Base-by-base conservation (phyloP, 2,888 invertebrate genomes). In the Brassicogethes aeneus region DNA sequence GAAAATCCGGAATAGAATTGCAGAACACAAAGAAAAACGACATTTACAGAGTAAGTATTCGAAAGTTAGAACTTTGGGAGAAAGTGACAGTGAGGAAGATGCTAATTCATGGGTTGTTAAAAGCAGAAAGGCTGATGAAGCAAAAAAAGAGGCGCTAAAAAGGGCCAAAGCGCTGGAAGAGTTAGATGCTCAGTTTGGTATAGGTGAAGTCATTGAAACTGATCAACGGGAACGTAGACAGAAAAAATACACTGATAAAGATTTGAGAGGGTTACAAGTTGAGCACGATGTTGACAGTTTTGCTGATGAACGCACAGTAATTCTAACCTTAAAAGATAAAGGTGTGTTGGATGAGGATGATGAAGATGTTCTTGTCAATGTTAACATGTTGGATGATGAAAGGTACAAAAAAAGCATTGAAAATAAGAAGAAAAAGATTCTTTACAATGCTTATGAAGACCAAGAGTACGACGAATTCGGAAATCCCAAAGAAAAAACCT, bases 141-240 rank as follows among this genome's bases (percentile, higher is more conserved):
- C 90, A 54, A 91, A 85, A 56, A 79, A 79, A 47, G 83, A 86
- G 55, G 96, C 96, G 0, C 86, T 83, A 13, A 85, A 86, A 67
- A 74, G 87, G 66, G 96, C 93, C 15, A 92, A 91, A 64, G 77
- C 89, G 73, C 67, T 97, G 59, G 92, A 95, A 68, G 93, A 96
- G 69, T 77, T 97, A 75, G 97, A 97, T 69, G 86, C 80, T 51
- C 93, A 89, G 64, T 95, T 96, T 74, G 95, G 94, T 17, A 82
- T 94, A 45, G 78, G 81, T 10, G 85, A 83, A 54, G 71, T 94
- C 36, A 77, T 95, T n/a, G 85, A 86, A 48, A 80, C 86, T 52
- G 89, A 89, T 56, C 76, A 77, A 48, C 70, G 70, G 37, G 71
- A 69, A 44, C 75, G 76, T 37, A 72, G 77, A 16, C 68, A 63